These are phyloP conservation scores for Protophormia terraenovae DNA, from an alignment of 2,888 invertebrate genomes.

Conservation along the genomic window DNA sequence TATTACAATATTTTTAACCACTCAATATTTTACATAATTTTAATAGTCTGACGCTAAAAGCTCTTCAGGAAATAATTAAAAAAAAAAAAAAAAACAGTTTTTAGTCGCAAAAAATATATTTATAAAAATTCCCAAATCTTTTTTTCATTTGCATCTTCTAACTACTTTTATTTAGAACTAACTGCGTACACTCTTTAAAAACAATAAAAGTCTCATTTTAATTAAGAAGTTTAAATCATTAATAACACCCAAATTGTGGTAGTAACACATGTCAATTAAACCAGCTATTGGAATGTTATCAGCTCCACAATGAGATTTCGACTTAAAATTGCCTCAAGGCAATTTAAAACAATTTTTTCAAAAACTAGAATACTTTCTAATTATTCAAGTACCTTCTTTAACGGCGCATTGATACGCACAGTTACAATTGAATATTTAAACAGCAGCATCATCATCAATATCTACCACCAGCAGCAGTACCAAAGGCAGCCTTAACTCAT, in stretches of 20 bases:
- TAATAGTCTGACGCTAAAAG: too few species aligned
- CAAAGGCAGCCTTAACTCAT: not conserved
- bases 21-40: too few species aligned
- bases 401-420: not conserved
- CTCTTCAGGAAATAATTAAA: too few species aligned
- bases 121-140: too few species aligned
- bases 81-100: too few species aligned
- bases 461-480: not conserved
- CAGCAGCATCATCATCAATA: not conserved
- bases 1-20: too few species aligned
- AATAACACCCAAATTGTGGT: too few species aligned
- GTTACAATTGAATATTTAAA: constrained; percentile 15
- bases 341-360: constrained; percentile 21
- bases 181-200: too few species aligned
- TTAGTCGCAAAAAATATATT: too few species aligned
- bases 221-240: not conserved
- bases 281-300: constrained; percentile 13
- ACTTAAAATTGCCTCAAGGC: constrained; percentile 37
- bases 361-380: constrained; percentile 51
- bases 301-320: constrained; percentile 19
- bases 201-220: not conserved
- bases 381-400: constrained; percentile 23
- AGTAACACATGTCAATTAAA: not conserved
- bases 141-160: too few species aligned
- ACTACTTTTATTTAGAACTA: too few species aligned